These are phyloP conservation scores for Gambusia affinis DNA, from an alignment of 2,113 vertebrate species.

Conservation along the genomic window DNA sequence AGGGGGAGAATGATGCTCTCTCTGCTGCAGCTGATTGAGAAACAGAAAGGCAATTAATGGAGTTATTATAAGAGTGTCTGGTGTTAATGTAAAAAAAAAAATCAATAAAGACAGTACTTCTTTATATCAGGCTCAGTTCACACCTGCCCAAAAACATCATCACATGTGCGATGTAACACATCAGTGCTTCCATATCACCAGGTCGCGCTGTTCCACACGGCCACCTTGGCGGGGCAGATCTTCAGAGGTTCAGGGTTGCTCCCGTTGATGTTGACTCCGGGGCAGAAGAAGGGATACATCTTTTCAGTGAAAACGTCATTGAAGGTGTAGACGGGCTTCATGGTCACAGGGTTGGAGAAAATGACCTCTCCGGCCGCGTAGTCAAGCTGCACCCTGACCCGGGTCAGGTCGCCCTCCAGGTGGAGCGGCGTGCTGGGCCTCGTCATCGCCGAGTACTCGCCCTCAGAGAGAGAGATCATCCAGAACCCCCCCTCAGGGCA, in stretches of 20 bases:
- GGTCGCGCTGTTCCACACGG: slow-evolving; percentile 79
- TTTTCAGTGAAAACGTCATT: slow-evolving; percentile 74
- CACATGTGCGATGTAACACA: neutral
- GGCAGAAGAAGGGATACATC: slow-evolving; percentile 83
- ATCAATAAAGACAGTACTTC: no score
- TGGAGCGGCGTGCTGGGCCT: slow-evolving; percentile 68
- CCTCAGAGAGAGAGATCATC: slow-evolving; percentile 80
- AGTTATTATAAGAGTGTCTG: neutral
- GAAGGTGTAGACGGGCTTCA: slow-evolving; percentile 78
- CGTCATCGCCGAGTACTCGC: slow-evolving; percentile 80
- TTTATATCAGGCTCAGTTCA: slow-evolving; percentile 14
- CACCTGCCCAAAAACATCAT: slow-evolving; percentile 6
- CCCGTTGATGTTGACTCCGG: slow-evolving; percentile 81
- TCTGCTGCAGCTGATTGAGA: slow-evolving; percentile 33
- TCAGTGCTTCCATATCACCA: slow-evolving; percentile 68
- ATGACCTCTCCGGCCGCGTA: slow-evolving; percentile 75
- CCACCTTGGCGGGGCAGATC: slow-evolving; percentile 79
- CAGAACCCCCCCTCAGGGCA: slow-evolving; percentile 81
- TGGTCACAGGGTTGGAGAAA: slow-evolving; percentile 76
- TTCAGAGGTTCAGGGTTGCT: slow-evolving; percentile 79
- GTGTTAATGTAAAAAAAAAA: no score
- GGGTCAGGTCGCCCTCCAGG: slow-evolving; percentile 54
- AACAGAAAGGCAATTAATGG: slow-evolving; percentile 33
- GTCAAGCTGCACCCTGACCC: slow-evolving; percentile 79
- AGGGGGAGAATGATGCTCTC: slow-evolving; percentile 50